Percentiles rank a stretch among this genome's conserved stretches.
Conservation (phyloP, 2,113 vertebrate species). For the Pyxicephalus adspersus region DNA sequence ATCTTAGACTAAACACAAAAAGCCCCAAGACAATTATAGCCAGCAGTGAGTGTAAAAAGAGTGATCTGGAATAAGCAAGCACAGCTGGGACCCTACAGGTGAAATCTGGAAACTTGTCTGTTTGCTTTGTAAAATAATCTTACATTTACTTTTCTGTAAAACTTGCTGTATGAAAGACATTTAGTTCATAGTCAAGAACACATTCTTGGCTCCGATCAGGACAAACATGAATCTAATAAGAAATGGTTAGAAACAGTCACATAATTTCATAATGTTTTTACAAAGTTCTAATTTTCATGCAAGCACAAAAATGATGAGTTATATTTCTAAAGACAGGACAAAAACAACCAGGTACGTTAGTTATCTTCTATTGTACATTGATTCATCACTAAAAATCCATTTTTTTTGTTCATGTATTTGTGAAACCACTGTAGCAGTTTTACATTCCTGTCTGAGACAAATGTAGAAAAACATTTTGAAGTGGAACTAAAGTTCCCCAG, state of each 20-base stretch:
- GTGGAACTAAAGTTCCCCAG: no score
- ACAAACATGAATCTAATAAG: not conserved
- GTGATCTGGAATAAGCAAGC: conserved; percentile 52
- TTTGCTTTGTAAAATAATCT: conserved; percentile 46
- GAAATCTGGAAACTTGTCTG: conserved; percentile 52
- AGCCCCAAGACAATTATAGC: conserved; percentile 57
- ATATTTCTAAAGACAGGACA: no score
- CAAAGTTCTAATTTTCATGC: no score
- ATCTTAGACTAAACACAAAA: conserved; percentile 65
- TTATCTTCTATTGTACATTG: no score
- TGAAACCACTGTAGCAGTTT: no score
- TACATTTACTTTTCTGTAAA: conserved; percentile 31
- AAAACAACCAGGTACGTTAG: no score
- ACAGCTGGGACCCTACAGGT: conserved; percentile 57
- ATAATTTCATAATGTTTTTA: no score
- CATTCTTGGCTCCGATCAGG: not conserved
- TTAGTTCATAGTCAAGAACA: not conserved
- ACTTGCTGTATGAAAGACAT: conserved; percentile 4
- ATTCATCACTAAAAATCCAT: no score
- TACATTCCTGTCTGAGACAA: no score
- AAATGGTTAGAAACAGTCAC: not conserved
- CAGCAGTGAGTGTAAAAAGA: conserved; percentile 22
- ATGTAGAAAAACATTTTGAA: no score
- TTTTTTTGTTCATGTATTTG: no score
- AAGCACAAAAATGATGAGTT: no score